These are phyloP conservation scores for Stegodyphus mimosarum DNA, from an alignment of 1,140 invertebrate species.

Conservation along the genomic window DNA sequence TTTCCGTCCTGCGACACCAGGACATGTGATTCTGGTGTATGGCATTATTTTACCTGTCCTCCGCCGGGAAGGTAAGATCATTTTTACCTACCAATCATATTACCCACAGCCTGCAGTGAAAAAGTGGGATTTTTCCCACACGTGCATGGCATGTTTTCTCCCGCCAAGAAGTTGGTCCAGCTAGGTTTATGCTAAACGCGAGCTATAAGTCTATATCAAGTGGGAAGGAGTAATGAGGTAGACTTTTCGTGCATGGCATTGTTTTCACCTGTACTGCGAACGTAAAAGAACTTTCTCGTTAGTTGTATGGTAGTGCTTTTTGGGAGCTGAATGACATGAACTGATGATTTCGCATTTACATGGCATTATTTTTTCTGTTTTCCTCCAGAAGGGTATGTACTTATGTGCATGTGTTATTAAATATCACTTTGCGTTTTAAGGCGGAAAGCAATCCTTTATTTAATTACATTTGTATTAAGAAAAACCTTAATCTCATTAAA, in stretches of 20 bases:
- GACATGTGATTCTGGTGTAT: conserved; percentile 58
- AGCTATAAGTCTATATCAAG: conserved; percentile 34
- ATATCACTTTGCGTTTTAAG: no score
- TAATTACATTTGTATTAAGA: no score
- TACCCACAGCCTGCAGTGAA: not conserved
- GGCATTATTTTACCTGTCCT: conserved; percentile 61
- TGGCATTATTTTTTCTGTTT: conserved; percentile 55
- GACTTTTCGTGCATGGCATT: conserved; percentile 29
- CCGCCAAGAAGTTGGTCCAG: conserved; percentile 29
- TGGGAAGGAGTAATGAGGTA: conserved; percentile 1
- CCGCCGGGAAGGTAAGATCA: conserved; percentile 57
- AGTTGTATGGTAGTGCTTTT: not conserved
- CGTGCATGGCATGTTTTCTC: conserved; percentile 33
- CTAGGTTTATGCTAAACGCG: conserved; percentile 4
- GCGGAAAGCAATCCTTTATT: no score
- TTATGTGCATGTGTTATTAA: not conserved
- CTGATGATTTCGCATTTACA: not conserved
- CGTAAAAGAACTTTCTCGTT: not conserved
- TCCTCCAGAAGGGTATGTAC: conserved; percentile 38
- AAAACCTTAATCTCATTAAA: no score
- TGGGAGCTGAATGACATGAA: not conserved
- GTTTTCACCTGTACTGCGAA: conserved; percentile 16
- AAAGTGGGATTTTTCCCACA: conserved; percentile 7
- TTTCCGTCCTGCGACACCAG: conserved; percentile 44
- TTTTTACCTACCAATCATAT: not conserved